phyloP scores from a whole-genome alignment of 2,888 invertebrate genomes.

The Drosophila diplacantha region DNA sequence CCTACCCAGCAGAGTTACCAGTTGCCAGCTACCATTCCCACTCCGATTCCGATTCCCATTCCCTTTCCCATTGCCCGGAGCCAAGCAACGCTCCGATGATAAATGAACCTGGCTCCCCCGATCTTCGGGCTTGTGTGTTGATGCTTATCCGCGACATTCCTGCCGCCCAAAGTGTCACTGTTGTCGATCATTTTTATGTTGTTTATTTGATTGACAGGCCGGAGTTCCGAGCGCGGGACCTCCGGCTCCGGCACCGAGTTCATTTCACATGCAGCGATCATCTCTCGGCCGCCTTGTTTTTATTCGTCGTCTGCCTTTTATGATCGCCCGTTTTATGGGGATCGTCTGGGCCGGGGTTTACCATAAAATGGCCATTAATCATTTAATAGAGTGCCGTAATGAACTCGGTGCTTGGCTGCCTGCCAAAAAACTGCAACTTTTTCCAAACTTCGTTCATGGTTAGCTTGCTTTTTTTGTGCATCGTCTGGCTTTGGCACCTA shows the following conservation, averaged over 20 bases:
- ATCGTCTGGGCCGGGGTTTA: conserved; percentile 51
- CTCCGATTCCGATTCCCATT: conserved; percentile 1
- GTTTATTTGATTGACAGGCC: conserved; percentile 63
- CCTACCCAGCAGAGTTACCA: conserved; percentile 36
- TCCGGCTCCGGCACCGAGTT: conserved; percentile 8
- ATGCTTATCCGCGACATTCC: conserved; percentile 69
- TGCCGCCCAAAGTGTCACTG: conserved; percentile 72
- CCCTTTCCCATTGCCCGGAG: not conserved
- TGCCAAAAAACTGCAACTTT: conserved; percentile 39
- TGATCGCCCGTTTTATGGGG: conserved; percentile 56
- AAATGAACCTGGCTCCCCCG: conserved; percentile 52
- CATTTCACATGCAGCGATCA: conserved; percentile 54
- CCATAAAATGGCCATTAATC: conserved; percentile 68
- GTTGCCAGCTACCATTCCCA: conserved; percentile 7
- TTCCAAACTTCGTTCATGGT: conserved; percentile 25
- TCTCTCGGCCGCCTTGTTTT: conserved; percentile 44
- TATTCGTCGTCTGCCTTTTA: conserved; percentile 60
- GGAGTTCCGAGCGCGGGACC: conserved; percentile 7
- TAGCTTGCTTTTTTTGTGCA: not conserved
- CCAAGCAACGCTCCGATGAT: conserved; percentile 44
- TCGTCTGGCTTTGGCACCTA: conserved; percentile 64
- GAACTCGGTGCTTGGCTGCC: conserved; percentile 42
- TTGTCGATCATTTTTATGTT: conserved; percentile 70
- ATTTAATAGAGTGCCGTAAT: conserved; percentile 62
- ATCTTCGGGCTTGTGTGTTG: conserved; percentile 36